These are phyloP conservation scores for Polymixis lichenea DNA, from an alignment of 2,888 invertebrate genomes.

Conservation along the genomic window DNA sequence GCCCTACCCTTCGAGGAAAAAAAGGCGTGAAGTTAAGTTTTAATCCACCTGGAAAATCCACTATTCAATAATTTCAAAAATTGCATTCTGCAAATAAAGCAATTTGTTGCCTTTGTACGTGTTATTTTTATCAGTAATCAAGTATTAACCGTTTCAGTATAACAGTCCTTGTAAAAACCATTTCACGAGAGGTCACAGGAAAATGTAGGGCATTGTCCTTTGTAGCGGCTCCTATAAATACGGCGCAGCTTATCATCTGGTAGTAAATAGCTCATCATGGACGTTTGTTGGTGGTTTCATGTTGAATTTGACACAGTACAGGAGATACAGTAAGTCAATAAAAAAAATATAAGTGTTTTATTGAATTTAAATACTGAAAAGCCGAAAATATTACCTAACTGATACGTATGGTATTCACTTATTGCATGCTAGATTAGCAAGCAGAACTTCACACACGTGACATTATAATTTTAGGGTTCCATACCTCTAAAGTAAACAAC, in stretches of 20 bases:
- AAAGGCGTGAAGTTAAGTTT: no score
- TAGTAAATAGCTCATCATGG: slow-evolving; percentile 52
- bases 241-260: slow-evolving; percentile 48
- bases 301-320: slow-evolving; percentile 34
- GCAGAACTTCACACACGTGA: no score
- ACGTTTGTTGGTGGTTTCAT: slow-evolving; percentile 46
- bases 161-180: slow-evolving; percentile 37
- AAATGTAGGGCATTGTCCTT: slow-evolving; percentile 62
- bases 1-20: no score
- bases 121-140: slow-evolving; percentile 37
- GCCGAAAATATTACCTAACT: background rate
- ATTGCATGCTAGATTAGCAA: background rate
- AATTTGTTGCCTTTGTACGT: background rate
- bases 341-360: background rate
- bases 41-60: background rate
- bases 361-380: no score
- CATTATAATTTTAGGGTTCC: no score
- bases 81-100: slow-evolving; percentile 3
- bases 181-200: slow-evolving; percentile 61
- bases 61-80: background rate
- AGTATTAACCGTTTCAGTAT: slow-evolving; percentile 35
- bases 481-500: no score
- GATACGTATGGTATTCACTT: background rate
- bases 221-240: slow-evolving; percentile 46
- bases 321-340: slow-evolving; percentile 14